phyloP scores from a whole-genome alignment of 2,888 invertebrate genomes.

The Dryobota labecula region DNA sequence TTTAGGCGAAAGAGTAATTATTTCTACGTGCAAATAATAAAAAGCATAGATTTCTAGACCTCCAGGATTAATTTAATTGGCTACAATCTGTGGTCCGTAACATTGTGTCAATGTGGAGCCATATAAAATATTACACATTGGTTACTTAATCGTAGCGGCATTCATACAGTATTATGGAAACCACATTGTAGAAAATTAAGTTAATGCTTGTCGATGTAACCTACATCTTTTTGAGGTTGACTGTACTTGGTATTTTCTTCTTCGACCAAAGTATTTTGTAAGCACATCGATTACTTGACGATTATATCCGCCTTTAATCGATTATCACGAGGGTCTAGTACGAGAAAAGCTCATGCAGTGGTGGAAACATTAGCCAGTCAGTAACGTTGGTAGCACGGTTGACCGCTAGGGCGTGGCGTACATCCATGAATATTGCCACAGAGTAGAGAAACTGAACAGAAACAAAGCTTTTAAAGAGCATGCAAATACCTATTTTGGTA shows the following conservation, averaged over 20 bases:
- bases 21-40: neutral
- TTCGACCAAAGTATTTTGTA: neutral
- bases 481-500: no score
- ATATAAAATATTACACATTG: neutral
- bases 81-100: neutral
- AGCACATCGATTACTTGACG: neutral
- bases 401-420: neutral
- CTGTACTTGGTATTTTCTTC: neutral
- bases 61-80: neutral
- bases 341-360: neutral
- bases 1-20: constrained; percentile 3
- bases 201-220: neutral
- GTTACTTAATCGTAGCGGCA: neutral
- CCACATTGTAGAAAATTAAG: neutral
- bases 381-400: neutral
- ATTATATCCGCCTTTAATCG: neutral
- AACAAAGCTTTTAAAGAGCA: no score
- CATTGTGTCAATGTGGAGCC: neutral
- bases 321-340: neutral
- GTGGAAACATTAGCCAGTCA: neutral
- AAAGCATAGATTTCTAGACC: neutral
- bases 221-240: neutral
- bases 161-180: neutral
- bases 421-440: no score
- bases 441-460: no score